Conservation (phyloP, 2,113 vertebrate genomes). For the Colossoma macropomum region DNA sequence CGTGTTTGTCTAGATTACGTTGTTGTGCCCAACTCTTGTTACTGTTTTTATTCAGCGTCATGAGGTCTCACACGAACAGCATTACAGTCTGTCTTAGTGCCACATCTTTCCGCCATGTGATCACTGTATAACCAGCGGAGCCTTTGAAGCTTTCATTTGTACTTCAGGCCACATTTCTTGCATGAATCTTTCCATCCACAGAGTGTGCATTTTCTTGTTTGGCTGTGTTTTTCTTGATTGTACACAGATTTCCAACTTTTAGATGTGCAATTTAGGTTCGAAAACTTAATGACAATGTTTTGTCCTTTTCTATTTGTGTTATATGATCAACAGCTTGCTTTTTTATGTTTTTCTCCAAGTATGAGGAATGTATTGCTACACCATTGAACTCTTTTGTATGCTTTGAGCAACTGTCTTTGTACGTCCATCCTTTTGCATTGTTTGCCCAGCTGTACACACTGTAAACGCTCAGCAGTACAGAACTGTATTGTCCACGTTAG, state of each 20-base stretch:
- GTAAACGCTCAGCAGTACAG: too few species aligned
- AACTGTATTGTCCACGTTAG: too few species aligned
- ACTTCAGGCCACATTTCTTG: not conserved
- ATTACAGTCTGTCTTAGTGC: conserved; percentile 30
- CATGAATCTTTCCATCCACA: not conserved
- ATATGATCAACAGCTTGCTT: too few species aligned
- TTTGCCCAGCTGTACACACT: too few species aligned
- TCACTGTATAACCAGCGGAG: not conserved
- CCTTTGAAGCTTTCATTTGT: conserved; percentile 7
- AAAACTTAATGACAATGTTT: not conserved
- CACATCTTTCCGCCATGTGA: not conserved
- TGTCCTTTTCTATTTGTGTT: not conserved
- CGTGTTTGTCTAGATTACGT: not conserved
- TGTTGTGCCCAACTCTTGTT: not conserved
- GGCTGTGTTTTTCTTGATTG: not conserved
- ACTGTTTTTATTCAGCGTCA: not conserved
- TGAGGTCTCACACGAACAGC: conserved; percentile 13
- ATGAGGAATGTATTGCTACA: too few species aligned
- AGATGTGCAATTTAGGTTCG: not conserved
- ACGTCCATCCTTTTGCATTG: too few species aligned
- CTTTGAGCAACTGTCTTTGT: too few species aligned
- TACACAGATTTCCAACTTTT: not conserved
- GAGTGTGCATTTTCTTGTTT: conserved; percentile 11
- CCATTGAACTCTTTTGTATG: too few species aligned
- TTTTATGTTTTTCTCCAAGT: too few species aligned